Evolutionary conservation across 2,113 vertebrate species (phyloP).

Genomic region (Hemiscyllium ocellatum): DNA sequence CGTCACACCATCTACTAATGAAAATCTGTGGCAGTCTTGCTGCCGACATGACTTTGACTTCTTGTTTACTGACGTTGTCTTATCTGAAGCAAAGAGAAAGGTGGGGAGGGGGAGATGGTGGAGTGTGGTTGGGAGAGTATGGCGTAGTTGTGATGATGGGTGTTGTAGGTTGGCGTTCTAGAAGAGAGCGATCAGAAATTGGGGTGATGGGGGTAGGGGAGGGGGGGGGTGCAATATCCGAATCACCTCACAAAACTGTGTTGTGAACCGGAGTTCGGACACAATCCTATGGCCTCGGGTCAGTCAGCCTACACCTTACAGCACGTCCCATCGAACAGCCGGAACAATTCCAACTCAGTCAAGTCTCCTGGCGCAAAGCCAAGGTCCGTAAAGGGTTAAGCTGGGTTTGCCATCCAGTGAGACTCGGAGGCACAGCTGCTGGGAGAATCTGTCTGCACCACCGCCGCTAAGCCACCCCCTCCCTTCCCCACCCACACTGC

Average conservation of each 20-base stretch:
- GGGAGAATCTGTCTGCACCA: not conserved
- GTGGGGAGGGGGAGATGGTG: not conserved
- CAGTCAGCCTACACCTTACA: not conserved
- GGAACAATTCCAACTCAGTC: not conserved
- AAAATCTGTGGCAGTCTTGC: not conserved
- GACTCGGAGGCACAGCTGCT: not conserved
- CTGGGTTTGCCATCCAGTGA: not conserved
- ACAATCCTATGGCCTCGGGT: not conserved
- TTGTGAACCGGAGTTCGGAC: not conserved
- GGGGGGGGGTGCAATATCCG: too few species aligned
- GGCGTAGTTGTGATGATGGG: too few species aligned
- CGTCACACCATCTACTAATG: too few species aligned
- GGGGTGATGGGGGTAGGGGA: too few species aligned
- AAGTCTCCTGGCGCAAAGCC: not conserved
- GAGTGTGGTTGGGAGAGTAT: not conserved
- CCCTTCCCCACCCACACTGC: not conserved
- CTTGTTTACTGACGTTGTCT: not conserved
- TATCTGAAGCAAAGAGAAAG: not conserved
- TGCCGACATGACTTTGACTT: not conserved
- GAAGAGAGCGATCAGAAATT: not conserved
- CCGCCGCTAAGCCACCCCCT: too few species aligned
- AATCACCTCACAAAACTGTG: not conserved
- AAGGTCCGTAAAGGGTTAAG: not conserved
- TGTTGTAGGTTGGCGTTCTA: not conserved
- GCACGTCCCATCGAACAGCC: not conserved